Percentiles rank a stretch among this genome's conserved stretches.
phyloP scores from a whole-genome alignment of 2,888 invertebrate genomes.

The Esperia sulphurella region DNA sequence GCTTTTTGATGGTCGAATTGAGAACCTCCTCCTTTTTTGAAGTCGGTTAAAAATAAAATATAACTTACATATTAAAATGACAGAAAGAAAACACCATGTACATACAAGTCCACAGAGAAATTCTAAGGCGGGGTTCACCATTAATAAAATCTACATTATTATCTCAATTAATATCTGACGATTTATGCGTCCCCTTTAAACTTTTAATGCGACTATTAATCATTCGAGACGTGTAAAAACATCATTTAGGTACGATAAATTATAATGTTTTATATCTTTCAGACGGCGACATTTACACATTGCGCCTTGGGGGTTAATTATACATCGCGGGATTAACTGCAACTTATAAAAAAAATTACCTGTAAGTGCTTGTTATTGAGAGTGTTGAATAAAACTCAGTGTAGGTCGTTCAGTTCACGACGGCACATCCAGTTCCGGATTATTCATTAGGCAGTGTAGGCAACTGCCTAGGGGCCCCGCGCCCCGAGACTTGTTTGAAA shows the following conservation, averaged over 20 bases:
- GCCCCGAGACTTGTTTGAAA: too few species aligned
- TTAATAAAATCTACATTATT: constrained; percentile 50
- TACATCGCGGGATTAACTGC: not conserved
- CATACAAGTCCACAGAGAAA: constrained; percentile 13
- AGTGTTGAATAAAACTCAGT: too few species aligned
- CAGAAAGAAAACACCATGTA: not conserved
- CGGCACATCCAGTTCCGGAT: too few species aligned
- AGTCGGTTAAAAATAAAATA: too few species aligned
- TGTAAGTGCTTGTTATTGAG: too few species aligned
- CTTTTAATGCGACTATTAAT: constrained; percentile 47
- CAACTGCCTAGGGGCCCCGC: too few species aligned
- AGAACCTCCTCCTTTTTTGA: too few species aligned
- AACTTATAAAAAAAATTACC: too few species aligned
- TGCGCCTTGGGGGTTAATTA: constrained; percentile 10
- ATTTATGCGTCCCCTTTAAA: constrained; percentile 47
- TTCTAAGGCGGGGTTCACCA: constrained; percentile 28
- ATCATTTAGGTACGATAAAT: constrained; percentile 26
- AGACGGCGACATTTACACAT: constrained; percentile 4
- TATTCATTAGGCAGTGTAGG: too few species aligned
- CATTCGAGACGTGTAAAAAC: constrained; percentile 36
- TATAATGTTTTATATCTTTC: constrained; percentile 1
- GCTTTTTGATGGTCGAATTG: too few species aligned
- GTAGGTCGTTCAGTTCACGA: too few species aligned
- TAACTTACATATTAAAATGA: too few species aligned
- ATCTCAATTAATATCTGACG: constrained; percentile 52